Evolutionary conservation across 1,140 invertebrate genomes (phyloP).

Genomic region (Scaptodrosophila lebanonensis): DNA sequence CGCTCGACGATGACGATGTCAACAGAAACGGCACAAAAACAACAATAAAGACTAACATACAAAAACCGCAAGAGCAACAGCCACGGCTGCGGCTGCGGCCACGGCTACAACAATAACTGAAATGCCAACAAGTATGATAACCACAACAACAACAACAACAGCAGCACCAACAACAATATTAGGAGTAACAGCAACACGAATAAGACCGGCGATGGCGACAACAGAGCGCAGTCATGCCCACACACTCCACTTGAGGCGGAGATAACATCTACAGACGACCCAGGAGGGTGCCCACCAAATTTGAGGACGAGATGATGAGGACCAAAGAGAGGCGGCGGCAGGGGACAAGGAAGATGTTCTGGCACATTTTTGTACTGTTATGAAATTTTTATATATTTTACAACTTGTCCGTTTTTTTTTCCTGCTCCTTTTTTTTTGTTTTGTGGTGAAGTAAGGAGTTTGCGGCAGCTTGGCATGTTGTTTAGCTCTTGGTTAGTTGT

Average conservation of each 20-base stretch:
- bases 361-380: conserved; percentile 65
- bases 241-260: no score
- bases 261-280: conserved; percentile 52
- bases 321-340: neutral
- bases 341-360: conserved; percentile 51
- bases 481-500: no score
- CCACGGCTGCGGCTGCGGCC: conserved; percentile 19
- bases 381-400: conserved; percentile 69
- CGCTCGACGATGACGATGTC: conserved; percentile 18
- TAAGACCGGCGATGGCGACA: no score
- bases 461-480: no score
- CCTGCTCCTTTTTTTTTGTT: neutral
- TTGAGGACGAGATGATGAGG: conserved; percentile 22
- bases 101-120: conserved; percentile 61
- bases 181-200: neutral
- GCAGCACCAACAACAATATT: conserved; percentile 2
- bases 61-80: conserved; percentile 14
- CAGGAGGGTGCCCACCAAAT: conserved; percentile 33
- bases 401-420: conserved; percentile 50
- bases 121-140: conserved; percentile 72
- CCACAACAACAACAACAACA: conserved; percentile 53
- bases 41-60: conserved; percentile 19
- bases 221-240: no score
- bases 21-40: conserved; percentile 22
- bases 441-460: conserved; percentile 1